Conservation (phyloP, 2,113 vertebrate genomes). For the Dolichotis patagonum region DNA sequence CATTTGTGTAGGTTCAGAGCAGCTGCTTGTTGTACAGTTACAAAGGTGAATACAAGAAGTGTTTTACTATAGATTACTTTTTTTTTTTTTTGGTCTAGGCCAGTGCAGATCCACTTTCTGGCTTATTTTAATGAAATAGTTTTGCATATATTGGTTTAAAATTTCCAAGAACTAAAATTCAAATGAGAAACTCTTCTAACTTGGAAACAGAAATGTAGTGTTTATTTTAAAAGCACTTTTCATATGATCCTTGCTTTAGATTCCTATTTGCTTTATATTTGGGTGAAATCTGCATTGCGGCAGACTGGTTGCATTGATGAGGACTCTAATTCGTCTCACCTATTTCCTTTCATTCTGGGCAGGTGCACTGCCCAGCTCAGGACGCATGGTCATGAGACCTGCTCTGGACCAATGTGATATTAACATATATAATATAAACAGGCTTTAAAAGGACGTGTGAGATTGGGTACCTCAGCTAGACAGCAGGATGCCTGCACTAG, state of each 20-base stretch:
- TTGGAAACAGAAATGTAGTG: background rate
- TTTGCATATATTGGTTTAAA: conserved; percentile 39
- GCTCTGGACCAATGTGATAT: background rate
- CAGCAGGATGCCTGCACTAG: background rate
- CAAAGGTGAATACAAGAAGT: background rate
- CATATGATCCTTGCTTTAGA: conserved; percentile 29
- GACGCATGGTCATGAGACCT: background rate
- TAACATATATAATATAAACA: background rate
- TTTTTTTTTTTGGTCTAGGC: background rate
- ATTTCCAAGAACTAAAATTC: background rate
- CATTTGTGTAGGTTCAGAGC: background rate
- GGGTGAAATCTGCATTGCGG: background rate
- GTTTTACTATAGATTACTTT: background rate
- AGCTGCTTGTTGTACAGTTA: background rate
- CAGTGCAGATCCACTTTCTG: background rate
- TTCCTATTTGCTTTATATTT: background rate
- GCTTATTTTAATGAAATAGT: conserved; percentile 20
- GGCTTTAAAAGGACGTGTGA: background rate
- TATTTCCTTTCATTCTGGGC: background rate
- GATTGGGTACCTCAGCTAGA: background rate
- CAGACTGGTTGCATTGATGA: background rate
- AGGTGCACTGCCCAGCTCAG: background rate
- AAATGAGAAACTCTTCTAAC: background rate
- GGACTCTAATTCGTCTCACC: background rate
- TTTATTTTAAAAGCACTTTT: background rate